Conservation (phyloP, 2,888 invertebrate genomes). For the Chrysolina oricalcia region DNA sequence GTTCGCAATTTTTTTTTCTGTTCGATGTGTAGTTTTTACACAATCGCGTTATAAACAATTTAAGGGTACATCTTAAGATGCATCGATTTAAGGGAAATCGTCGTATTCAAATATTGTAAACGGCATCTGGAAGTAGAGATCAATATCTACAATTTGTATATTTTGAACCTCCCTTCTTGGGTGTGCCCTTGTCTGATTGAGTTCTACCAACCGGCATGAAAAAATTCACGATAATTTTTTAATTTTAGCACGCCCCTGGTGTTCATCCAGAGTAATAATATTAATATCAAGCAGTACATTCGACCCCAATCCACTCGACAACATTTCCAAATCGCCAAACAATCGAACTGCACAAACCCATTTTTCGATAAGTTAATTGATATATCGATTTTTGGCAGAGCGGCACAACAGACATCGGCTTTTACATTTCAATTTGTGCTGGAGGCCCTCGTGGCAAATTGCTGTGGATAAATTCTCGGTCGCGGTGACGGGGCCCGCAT, state of each 20-base stretch:
- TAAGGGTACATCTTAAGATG: no score
- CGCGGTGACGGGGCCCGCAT: constrained; percentile 62
- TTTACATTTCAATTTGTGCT: constrained; percentile 68
- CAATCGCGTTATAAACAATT: no score
- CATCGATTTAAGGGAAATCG: no score
- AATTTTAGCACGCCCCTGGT: background rate
- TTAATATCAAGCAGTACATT: background rate
- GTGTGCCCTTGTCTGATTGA: no score
- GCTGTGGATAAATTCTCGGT: constrained; percentile 68
- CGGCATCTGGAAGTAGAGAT: no score
- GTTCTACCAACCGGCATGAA: no score
- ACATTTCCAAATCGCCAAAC: constrained; percentile 17
- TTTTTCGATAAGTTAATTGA: constrained; percentile 54
- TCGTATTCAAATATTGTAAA: no score
- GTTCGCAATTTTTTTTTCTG: no score
- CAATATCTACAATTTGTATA: no score
- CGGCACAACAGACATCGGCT: constrained; percentile 29
- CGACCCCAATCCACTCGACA: background rate
- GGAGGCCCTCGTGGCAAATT: constrained; percentile 69
- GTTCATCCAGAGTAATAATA: background rate
- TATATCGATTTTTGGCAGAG: constrained; percentile 57
- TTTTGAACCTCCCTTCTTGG: no score
- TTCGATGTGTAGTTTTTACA: no score
- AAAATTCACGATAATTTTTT: no score
- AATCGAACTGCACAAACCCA: constrained; percentile 35